Evolutionary conservation across 2,797 vertebrate genomes (phyloP).

Genomic region (Synanceia verrucosa): DNA sequence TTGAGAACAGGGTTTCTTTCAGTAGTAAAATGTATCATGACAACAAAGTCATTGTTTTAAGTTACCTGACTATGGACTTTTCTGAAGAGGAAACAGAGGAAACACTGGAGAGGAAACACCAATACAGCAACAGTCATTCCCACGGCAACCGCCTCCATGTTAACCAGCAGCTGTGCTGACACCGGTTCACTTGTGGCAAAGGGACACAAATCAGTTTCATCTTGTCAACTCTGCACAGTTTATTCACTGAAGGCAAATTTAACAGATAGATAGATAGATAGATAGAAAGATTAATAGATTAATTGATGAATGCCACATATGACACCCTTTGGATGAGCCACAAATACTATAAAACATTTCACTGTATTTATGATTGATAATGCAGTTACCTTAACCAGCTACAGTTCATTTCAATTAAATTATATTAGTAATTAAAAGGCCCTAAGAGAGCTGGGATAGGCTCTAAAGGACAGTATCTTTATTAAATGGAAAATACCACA

Average conservation of each 20-base stretch:
- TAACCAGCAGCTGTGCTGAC: conserved; percentile 69
- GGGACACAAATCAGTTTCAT: background rate
- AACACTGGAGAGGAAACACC: conserved; percentile 82
- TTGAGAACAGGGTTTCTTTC: background rate
- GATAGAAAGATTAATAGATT: too few species aligned
- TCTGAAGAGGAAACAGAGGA: conserved; percentile 82
- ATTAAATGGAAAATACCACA: background rate
- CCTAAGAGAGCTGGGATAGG: too few species aligned
- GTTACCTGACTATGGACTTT: conserved; percentile 77
- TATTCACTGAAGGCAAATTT: background rate
- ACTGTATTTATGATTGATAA: background rate
- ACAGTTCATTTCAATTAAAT: background rate
- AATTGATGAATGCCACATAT: too few species aligned
- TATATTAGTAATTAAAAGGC: background rate
- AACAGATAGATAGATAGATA: too few species aligned
- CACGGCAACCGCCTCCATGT: conserved; percentile 74
- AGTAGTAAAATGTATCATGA: background rate
- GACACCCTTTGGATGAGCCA: background rate
- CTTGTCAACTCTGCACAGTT: background rate
- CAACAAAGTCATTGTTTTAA: background rate
- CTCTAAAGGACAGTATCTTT: background rate
- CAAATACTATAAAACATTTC: background rate
- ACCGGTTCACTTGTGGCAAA: conserved; percentile 65
- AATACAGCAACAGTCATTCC: conserved; percentile 78
- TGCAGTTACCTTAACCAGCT: background rate